Conservation (phyloP, 1,140 invertebrate species). For the Pomacea maculata region DNA sequence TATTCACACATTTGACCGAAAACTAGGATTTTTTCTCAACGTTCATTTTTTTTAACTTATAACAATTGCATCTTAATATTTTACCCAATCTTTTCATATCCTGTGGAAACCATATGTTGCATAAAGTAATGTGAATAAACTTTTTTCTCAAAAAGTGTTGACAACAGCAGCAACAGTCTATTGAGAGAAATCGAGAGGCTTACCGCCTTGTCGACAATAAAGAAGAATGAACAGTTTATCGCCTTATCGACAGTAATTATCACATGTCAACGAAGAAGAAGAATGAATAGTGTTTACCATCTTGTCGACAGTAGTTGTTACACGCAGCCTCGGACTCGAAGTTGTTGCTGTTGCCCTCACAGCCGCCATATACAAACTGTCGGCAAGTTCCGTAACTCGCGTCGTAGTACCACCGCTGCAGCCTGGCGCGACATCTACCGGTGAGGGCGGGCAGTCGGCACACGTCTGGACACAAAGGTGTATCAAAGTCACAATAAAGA, state of each 20-base stretch:
- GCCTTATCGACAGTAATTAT: not conserved
- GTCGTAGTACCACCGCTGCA: constrained; percentile 75
- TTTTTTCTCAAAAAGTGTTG: too few relatives aligned
- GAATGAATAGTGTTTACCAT: not conserved
- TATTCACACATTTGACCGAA: too few relatives aligned
- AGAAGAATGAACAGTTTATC: not conserved
- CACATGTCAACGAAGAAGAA: not conserved
- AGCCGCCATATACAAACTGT: constrained; percentile 54
- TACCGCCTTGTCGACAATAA: not conserved
- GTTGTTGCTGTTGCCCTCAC: constrained; percentile 55
- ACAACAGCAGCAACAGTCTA: too few relatives aligned
- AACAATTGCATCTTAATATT: too few relatives aligned
- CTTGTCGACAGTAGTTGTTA: constrained; percentile 28
- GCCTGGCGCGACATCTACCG: constrained; percentile 72
- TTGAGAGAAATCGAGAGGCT: too few relatives aligned
- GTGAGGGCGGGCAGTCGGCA: constrained; percentile 59
- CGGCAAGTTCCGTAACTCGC: constrained; percentile 36
- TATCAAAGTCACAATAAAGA: too few relatives aligned
- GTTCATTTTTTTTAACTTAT: too few relatives aligned
- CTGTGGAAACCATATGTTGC: too few relatives aligned
- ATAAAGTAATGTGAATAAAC: too few relatives aligned
- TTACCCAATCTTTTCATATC: too few relatives aligned
- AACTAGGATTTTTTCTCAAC: too few relatives aligned
- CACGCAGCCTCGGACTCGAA: constrained; percentile 46
- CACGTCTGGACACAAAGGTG: constrained; percentile 21